phyloP scores from a whole-genome alignment of 1,140 invertebrate species.

The Ceratitis capitata region DNA sequence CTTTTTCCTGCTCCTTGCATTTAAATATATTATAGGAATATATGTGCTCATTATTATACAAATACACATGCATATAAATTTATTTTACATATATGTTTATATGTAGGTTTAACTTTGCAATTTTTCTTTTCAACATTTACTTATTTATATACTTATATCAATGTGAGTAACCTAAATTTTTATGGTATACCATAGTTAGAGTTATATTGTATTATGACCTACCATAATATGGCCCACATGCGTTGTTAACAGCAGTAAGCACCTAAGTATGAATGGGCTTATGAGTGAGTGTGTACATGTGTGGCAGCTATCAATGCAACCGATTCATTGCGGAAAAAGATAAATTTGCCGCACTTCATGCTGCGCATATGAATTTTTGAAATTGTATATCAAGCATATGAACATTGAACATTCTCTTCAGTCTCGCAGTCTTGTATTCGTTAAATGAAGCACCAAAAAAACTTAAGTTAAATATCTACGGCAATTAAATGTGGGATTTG shows the following conservation, averaged over 20 bases:
- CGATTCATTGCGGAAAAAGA: constrained; percentile 15
- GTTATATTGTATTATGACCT: background rate
- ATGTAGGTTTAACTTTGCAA: background rate
- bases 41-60: background rate
- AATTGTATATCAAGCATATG: background rate
- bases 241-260: background rate
- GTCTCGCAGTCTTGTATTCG: no score
- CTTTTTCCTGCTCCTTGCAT: background rate
- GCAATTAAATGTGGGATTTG: background rate
- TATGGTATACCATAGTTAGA: no score
- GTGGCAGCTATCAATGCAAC: constrained; percentile 11
- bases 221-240: background rate
- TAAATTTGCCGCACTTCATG: constrained; percentile 22
- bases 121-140: background rate
- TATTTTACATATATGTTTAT: background rate
- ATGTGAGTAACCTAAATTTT: no score
- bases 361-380: constrained; percentile 4
- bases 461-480: background rate
- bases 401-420: background rate
- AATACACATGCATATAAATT: background rate
- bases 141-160: background rate
- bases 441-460: background rate
- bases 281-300: background rate
- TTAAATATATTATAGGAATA: no score
- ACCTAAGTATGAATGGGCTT: background rate